Conservation (phyloP, 2,113 vertebrate species). For the Aphyosemion australe region DNA sequence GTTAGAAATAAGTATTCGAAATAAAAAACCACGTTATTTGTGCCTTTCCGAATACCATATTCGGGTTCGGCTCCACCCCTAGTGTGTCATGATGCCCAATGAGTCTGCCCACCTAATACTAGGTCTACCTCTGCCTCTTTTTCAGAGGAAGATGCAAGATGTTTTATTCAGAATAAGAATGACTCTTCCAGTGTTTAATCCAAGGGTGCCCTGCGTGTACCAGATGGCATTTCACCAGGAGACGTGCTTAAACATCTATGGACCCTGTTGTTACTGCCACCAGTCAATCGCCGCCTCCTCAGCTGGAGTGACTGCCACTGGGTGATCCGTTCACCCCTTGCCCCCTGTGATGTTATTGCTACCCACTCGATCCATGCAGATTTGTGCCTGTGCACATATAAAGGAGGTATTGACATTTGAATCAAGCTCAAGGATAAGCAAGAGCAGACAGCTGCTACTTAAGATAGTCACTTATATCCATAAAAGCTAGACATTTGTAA, state of each 20-base stretch:
- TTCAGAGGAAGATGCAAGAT: conserved; percentile 29
- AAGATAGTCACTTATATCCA: conserved; percentile 66
- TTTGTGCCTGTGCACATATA: conserved; percentile 53
- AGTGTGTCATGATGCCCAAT: no score
- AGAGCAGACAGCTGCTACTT: conserved; percentile 59
- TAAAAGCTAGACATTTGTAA: conserved; percentile 47
- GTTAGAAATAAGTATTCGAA: no score
- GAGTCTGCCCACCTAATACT: no score
- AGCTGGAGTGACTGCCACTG: conserved; percentile 4
- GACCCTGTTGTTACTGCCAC: conserved; percentile 27
- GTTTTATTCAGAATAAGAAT: conserved; percentile 34
- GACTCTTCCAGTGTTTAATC: conserved; percentile 46
- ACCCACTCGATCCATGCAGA: conserved; percentile 48
- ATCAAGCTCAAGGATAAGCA: conserved; percentile 62
- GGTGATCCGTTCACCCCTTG: conserved; percentile 40
- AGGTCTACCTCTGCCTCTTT: conserved; percentile 9
- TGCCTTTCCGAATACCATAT: no score
- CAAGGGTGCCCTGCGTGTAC: conserved; percentile 37
- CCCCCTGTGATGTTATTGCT: conserved; percentile 33
- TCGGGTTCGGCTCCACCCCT: no score
- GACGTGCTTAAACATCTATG: conserved; percentile 44
- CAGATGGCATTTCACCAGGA: conserved; percentile 60
- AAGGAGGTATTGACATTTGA: conserved; percentile 73
- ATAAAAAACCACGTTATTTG: no score
- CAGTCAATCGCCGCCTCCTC: conserved; percentile 19